Evolutionary conservation across 2,888 invertebrate genomes (phyloP).

Genomic region (Hylaea fasciaria): DNA sequence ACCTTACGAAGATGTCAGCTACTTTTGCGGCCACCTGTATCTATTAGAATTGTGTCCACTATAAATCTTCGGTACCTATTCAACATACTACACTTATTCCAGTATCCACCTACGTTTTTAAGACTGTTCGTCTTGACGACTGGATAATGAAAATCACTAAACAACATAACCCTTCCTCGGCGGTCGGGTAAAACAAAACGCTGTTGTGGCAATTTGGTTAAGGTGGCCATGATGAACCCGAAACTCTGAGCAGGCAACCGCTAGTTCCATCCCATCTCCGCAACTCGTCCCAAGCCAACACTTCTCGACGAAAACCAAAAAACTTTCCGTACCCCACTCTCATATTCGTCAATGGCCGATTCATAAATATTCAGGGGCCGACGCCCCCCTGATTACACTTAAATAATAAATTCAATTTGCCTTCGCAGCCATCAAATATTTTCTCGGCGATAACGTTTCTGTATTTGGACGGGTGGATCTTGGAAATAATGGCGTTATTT

Average conservation of each 20-base stretch:
- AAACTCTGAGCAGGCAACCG: slow-evolving; percentile 8
- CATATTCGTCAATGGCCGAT: slow-evolving; percentile 65
- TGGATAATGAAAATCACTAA: no score
- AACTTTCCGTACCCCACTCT: slow-evolving; percentile 50
- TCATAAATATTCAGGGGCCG: slow-evolving; percentile 62
- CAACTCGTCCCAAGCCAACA: slow-evolving; percentile 43
- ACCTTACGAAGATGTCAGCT: no score
- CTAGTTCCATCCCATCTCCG: slow-evolving; percentile 36
- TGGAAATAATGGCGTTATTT: slow-evolving; percentile 82
- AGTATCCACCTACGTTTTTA: no score
- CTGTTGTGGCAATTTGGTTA: no score
- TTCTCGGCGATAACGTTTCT: slow-evolving; percentile 72
- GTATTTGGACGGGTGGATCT: slow-evolving; percentile 73
- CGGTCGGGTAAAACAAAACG: no score
- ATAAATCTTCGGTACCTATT: no score
- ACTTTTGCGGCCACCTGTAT: no score
- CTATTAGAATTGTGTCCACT: no score
- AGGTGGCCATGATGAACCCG: slow-evolving; percentile 12
- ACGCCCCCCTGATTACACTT: slow-evolving; percentile 67
- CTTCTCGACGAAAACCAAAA: slow-evolving; percentile 39
- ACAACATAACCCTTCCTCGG: no score
- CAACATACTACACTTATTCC: no score
- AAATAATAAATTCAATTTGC: slow-evolving; percentile 84
- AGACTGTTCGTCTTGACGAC: no score
- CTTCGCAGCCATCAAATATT: slow-evolving; percentile 77